Evolutionary conservation across 2,797 vertebrate genomes (phyloP).

Genomic region (Myotis planiceps): DNA sequence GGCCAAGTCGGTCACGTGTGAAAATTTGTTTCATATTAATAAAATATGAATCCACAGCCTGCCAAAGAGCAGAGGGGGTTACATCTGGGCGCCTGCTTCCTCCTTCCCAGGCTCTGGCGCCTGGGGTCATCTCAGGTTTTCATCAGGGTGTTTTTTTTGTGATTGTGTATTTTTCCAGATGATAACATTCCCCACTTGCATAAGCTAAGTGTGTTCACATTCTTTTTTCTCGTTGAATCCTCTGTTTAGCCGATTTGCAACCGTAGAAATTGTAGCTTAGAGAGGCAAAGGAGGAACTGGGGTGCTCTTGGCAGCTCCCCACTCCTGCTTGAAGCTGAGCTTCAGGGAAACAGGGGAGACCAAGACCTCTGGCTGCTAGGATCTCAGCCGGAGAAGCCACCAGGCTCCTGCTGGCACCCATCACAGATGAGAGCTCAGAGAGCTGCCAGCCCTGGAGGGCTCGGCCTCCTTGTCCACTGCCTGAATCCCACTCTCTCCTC

Average conservation of each 20-base stretch:
- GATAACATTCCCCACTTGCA: neutral
- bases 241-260: neutral
- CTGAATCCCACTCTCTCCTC: neutral
- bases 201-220: neutral
- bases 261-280: neutral
- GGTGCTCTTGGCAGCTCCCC: neutral
- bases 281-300: neutral
- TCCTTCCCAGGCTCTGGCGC: neutral
- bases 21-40: slow-evolving; percentile 53
- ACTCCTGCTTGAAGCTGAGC: neutral
- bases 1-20: neutral
- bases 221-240: neutral
- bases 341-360: neutral
- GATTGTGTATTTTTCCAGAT: neutral
- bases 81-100: neutral
- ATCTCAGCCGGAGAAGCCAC: neutral
- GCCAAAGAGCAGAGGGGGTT: neutral
- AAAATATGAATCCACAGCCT: neutral
- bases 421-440: neutral
- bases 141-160: too few species aligned
- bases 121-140: neutral
- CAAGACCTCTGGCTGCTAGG: neutral
- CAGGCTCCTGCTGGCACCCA: neutral
- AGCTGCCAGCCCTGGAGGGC: neutral
- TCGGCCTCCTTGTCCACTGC: neutral